A percentile compares a stretch with the other conserved stretches of the same genome.
These are phyloP conservation scores for Chelonus insularis DNA, from an alignment of 1,140 invertebrate genomes.

Conservation along the genomic window DNA sequence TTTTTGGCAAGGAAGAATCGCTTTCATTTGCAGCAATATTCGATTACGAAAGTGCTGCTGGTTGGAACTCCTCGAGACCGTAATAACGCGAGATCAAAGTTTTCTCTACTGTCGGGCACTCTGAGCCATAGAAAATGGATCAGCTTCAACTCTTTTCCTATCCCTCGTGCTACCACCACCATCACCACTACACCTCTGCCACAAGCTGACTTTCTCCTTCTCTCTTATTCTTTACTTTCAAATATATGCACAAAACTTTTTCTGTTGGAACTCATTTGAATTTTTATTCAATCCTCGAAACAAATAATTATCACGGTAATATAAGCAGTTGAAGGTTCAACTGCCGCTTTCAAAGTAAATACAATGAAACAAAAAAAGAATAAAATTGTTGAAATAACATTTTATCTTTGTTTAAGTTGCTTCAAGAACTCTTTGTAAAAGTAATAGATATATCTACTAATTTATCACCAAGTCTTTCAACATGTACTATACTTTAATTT, in stretches of 20 bases:
- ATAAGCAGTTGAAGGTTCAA: slow-evolving; percentile 30
- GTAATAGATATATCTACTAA: too few relatives aligned
- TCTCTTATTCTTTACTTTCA: not conserved
- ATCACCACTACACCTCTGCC: too few relatives aligned
- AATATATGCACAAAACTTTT: slow-evolving; percentile 19
- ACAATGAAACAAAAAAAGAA: not conserved
- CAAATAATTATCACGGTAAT: slow-evolving; percentile 56
- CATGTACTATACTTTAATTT: too few relatives aligned
- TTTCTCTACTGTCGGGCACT: slow-evolving; percentile 30
- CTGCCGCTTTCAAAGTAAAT: not conserved
- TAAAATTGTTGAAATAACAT: too few relatives aligned
- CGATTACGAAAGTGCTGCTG: slow-evolving; percentile 29
- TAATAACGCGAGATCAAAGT: slow-evolving; percentile 59
- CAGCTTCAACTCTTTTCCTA: slow-evolving; percentile 31
- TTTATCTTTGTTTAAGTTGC: too few relatives aligned
- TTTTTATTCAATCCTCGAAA: slow-evolving; percentile 55
- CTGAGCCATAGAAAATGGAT: slow-evolving; percentile 17
- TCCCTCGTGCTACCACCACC: slow-evolving; percentile 20
- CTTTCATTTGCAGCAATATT: slow-evolving; percentile 35
- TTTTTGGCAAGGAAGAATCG: slow-evolving; percentile 3
- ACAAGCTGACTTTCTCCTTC: not conserved
- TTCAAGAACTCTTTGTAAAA: too few relatives aligned
- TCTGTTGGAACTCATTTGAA: slow-evolving; percentile 50
- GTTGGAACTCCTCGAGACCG: slow-evolving; percentile 41
- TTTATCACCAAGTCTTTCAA: too few relatives aligned